A percentile compares a stretch with the other conserved stretches of the same genome.
Conservation (phyloP, 2,888 invertebrate genomes). For the Adineta ricciae region DNA sequence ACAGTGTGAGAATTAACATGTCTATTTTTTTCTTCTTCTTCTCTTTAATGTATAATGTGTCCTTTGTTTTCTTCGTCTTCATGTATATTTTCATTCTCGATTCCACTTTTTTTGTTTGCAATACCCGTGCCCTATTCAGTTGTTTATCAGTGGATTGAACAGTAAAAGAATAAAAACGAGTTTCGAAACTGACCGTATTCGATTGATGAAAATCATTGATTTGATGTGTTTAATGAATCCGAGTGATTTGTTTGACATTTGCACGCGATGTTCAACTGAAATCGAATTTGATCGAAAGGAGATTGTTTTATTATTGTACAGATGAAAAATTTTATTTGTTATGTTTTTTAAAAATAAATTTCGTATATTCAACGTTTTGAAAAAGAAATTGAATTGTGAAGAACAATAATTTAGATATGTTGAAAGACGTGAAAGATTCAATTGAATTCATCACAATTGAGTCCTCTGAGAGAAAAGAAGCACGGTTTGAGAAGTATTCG, state of each 20-base stretch:
- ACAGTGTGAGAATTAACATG: neutral
- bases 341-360: too few relatives aligned
- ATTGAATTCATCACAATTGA: neutral
- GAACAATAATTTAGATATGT: neutral
- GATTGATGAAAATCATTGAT: too few relatives aligned
- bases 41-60: neutral
- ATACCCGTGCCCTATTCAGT: neutral
- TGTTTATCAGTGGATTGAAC: neutral
- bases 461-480: slow-evolving; percentile 11
- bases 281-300: neutral
- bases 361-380: neutral
- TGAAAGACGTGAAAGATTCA: neutral
- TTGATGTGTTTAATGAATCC: too few relatives aligned
- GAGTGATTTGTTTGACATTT: too few relatives aligned
- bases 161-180: neutral
- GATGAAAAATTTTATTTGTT: too few relatives aligned
- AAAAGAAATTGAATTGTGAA: neutral
- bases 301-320: too few relatives aligned
- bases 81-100: neutral
- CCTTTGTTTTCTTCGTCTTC: neutral
- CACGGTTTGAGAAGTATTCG: neutral
- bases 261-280: neutral
- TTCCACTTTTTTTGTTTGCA: neutral
- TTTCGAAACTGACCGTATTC: too few relatives aligned
- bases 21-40: neutral